Conservation (phyloP, 2,888 invertebrate genomes). For the Xestoiulus laeticollis region DNA sequence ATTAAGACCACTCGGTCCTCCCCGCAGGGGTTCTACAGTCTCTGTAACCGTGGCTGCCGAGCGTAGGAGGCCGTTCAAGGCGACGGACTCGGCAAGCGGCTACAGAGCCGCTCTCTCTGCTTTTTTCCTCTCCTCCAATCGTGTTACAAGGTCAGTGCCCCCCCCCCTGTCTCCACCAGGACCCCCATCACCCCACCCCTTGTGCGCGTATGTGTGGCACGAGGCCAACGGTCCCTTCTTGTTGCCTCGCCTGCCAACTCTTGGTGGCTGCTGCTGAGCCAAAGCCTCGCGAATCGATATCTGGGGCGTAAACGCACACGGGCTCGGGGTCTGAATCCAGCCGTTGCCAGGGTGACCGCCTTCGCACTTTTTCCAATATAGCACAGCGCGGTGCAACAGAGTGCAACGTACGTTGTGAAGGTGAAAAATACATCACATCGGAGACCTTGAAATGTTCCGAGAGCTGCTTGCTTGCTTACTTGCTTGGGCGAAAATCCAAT, state of each 20-base stretch:
- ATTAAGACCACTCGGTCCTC: too few relatives aligned
- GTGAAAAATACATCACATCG: background rate
- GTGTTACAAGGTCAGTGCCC: background rate
- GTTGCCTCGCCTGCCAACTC: too few relatives aligned
- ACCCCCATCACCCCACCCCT: background rate
- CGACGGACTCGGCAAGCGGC: background rate
- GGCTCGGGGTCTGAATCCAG: background rate
- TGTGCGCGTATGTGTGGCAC: too few relatives aligned
- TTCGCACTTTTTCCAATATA: background rate
- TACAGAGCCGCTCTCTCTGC: background rate
- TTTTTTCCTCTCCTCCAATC: slow-evolving; percentile 5
- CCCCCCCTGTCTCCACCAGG: background rate
- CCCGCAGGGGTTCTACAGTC: too few relatives aligned
- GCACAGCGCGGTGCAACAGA: slow-evolving; percentile 15
- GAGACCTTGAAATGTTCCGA: slow-evolving; percentile 8
- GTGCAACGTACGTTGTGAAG: slow-evolving; percentile 32
- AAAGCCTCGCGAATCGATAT: too few relatives aligned
- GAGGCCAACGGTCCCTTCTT: too few relatives aligned
- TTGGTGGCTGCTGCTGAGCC: too few relatives aligned
- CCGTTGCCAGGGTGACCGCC: slow-evolving; percentile 43
- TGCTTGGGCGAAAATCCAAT: background rate
- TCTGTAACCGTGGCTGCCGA: background rate
- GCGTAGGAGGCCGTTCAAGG: background rate
- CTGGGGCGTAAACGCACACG: too few relatives aligned
- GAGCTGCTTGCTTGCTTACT: too few relatives aligned